These are phyloP conservation scores for Radopholus similis DNA, from an alignment of 1,140 invertebrate species.

Conservation along the genomic window DNA sequence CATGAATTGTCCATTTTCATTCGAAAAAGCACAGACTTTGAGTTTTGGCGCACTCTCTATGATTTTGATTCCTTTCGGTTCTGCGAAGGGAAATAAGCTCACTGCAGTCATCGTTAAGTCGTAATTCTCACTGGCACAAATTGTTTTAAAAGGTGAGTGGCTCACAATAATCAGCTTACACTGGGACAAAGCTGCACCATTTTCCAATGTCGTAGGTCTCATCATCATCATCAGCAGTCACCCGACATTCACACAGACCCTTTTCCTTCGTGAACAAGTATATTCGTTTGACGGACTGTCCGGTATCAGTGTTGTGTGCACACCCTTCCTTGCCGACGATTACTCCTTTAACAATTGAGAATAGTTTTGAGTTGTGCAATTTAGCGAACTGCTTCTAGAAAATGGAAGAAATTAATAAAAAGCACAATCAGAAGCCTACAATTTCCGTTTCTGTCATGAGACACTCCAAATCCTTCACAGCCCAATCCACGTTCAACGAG, in stretches of 20 bases:
- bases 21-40: background rate
- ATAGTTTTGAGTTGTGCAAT: background rate
- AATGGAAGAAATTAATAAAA: background rate
- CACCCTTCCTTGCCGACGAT: background rate
- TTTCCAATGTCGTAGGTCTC: background rate
- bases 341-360: background rate
- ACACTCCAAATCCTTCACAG: background rate
- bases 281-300: too few species aligned
- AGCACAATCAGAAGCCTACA: background rate
- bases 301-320: background rate
- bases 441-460: background rate
- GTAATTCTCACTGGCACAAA: background rate
- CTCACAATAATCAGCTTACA: background rate
- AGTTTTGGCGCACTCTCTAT: background rate
- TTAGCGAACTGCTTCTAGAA: background rate
- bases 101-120: background rate
- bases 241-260: background rate
- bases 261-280: background rate
- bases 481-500: background rate
- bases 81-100: background rate
- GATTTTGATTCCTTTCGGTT: background rate
- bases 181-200: slow-evolving; percentile 8
- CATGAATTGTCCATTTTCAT: background rate
- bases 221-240: background rate
- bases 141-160: background rate